These are phyloP conservation scores for Autographa pulchrina DNA, from an alignment of 2,888 invertebrate species.

Conservation along the genomic window DNA sequence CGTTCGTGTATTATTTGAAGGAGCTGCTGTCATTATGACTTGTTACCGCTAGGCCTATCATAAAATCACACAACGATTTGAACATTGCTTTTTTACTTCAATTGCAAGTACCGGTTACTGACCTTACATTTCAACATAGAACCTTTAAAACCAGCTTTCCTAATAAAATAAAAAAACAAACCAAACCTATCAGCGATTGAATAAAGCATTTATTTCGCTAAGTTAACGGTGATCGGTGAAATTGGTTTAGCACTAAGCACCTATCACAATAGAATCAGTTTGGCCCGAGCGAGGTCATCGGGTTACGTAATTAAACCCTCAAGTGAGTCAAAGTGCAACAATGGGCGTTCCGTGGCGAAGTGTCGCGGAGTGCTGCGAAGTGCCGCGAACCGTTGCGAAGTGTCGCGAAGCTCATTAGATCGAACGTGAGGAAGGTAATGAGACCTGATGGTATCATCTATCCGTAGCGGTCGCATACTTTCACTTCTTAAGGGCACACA, in stretches of 20 bases:
- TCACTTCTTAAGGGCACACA: conserved; percentile 80
- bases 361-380: conserved; percentile 79
- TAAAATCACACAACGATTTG: neutral
- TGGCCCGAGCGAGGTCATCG: conserved; percentile 59
- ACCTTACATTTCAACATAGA: conserved; percentile 1
- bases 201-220: conserved; percentile 18
- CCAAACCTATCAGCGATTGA: neutral
- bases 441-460: conserved; percentile 78
- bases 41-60: neutral
- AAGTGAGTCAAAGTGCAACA: conserved; percentile 68
- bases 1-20: neutral
- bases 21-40: neutral
- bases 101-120: neutral
- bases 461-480: conserved; percentile 72
- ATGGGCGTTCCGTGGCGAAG: conserved; percentile 65
- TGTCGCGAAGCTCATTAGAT: conserved; percentile 81
- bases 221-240: conserved; percentile 29
- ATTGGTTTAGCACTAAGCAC: conserved; percentile 30
- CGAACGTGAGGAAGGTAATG: conserved; percentile 80
- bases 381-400: conserved; percentile 70
- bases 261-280: conserved; percentile 45
- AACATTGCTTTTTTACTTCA: neutral
- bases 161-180: neutral
- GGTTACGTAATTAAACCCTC: conserved; percentile 63
- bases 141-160: neutral